A percentile compares a stretch with the other conserved stretches of the same genome.
phyloP scores from a whole-genome alignment of 2,113 vertebrate species.

The Melanerpes formicivorus region DNA sequence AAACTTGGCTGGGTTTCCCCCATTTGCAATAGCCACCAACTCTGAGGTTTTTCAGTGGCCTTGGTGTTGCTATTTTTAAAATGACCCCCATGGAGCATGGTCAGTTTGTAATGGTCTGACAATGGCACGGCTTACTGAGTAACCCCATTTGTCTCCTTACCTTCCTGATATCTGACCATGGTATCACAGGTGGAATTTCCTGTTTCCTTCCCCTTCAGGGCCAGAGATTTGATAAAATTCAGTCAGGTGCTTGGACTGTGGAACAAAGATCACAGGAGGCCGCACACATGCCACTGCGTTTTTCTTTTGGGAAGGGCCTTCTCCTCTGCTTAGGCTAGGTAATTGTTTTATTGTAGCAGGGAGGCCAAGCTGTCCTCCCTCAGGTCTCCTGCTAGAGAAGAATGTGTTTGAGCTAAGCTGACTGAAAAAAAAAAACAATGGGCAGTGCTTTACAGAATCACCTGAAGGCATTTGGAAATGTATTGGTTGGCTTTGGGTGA shows the following conservation, averaged over 20 bases:
- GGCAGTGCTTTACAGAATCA: background rate
- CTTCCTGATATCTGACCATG: background rate
- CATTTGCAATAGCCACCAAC: background rate
- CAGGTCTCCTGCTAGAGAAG: background rate
- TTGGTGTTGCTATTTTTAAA: background rate
- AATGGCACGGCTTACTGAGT: background rate
- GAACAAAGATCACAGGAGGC: background rate
- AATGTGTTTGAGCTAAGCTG: background rate
- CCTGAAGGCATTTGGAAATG: background rate
- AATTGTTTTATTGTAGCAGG: background rate
- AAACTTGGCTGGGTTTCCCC: background rate
- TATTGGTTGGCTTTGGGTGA: background rate
- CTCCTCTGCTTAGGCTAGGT: background rate
- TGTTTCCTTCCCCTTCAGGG: background rate
- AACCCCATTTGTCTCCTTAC: background rate
- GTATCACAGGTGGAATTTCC: slow-evolving; percentile 17
- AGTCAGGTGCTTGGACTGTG: background rate
- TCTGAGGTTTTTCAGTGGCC: background rate
- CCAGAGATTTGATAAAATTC: background rate
- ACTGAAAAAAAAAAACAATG: background rate
- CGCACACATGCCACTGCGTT: background rate
- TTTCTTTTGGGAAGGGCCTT: background rate
- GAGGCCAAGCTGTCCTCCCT: background rate
- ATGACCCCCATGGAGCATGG: background rate
- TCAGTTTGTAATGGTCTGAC: background rate